Evolutionary conservation across 2,113 vertebrate species (phyloP).

Genomic region (Stigmatopora argus): DNA sequence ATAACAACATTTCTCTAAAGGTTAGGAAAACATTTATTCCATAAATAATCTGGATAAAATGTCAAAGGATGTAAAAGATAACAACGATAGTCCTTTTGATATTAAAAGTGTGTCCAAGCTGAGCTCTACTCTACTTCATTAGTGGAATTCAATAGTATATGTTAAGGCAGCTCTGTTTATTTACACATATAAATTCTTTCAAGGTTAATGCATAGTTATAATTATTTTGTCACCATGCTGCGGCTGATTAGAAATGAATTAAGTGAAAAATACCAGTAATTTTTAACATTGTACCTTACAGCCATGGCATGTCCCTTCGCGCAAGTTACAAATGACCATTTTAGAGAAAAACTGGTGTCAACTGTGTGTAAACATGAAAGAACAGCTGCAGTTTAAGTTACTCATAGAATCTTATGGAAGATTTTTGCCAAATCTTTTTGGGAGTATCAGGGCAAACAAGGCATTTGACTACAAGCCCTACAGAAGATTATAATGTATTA

Average conservation of each 20-base stretch:
- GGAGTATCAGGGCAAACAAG: too few relatives aligned
- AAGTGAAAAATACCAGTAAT: too few relatives aligned
- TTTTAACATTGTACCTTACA: too few relatives aligned
- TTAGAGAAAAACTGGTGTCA: too few relatives aligned
- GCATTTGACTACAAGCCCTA: too few relatives aligned
- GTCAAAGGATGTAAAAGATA: not conserved
- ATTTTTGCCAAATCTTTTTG: not conserved
- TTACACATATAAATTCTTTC: not conserved
- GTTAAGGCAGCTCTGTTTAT: not conserved
- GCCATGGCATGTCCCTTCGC: too few relatives aligned
- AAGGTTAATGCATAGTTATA: not conserved
- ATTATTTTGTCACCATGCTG: too few relatives aligned
- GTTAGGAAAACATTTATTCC: not conserved
- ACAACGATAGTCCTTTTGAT: not conserved
- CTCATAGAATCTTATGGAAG: not conserved
- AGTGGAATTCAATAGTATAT: not conserved
- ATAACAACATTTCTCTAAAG: not conserved
- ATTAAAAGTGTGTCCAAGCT: not conserved
- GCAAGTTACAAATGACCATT: too few relatives aligned
- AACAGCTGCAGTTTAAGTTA: not conserved
- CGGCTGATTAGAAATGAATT: too few relatives aligned
- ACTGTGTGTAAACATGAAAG: not conserved
- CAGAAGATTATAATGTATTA: too few relatives aligned
- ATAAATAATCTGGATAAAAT: not conserved
- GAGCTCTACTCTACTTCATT: not conserved